These are phyloP conservation scores for Passer domesticus DNA, from an alignment of 2,113 vertebrate genomes.

Conservation along the genomic window DNA sequence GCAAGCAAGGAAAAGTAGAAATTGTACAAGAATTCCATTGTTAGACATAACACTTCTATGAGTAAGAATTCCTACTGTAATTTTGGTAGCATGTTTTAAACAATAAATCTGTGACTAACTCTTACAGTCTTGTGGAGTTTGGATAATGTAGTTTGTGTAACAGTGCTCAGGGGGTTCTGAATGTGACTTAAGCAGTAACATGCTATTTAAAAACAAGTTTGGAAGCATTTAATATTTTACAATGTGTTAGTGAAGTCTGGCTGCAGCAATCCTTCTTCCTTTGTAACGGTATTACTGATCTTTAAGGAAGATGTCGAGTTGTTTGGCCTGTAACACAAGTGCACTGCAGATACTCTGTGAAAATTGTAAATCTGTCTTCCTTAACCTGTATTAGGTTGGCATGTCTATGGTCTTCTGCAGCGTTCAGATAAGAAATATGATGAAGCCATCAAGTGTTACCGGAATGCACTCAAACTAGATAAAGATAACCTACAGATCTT, in stretches of 20 bases:
- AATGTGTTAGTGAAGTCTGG: background rate
- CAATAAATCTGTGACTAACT: background rate
- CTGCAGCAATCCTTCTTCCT: background rate
- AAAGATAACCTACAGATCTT: conserved; percentile 82
- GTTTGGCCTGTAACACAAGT: background rate
- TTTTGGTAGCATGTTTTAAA: background rate
- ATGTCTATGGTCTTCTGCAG: conserved; percentile 80
- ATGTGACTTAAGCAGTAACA: background rate
- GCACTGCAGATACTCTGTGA: background rate
- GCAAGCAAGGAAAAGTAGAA: background rate
- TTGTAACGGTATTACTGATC: background rate
- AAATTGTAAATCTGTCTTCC: conserved; percentile 29
- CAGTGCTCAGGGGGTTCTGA: background rate
- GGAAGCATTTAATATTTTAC: background rate
- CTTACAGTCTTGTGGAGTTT: background rate
- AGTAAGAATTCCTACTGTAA: background rate
- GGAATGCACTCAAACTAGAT: conserved; percentile 81
- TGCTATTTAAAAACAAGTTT: background rate
- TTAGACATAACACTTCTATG: background rate
- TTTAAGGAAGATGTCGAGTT: background rate
- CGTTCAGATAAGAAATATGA: conserved; percentile 83
- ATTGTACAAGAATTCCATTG: background rate
- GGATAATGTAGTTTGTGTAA: background rate
- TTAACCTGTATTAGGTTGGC: conserved; percentile 77
- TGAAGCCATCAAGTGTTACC: conserved; percentile 83